Base-by-base conservation (phyloP, 2,113 vertebrate genomes). In the Lucifuga dentata region DNA sequence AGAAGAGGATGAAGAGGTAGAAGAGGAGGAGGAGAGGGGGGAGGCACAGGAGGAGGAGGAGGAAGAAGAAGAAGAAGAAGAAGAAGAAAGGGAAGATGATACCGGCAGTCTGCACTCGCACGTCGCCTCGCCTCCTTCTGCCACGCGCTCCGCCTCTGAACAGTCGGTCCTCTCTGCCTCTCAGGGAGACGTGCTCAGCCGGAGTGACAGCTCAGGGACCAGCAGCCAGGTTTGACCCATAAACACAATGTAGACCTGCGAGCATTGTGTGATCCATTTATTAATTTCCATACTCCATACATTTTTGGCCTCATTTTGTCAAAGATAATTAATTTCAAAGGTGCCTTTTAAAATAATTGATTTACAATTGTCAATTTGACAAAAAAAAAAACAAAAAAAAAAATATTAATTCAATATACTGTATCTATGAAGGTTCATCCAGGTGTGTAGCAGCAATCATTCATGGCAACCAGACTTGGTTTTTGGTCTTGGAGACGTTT, bases 121-220 rank as follows among this genome's bases (percentile, higher is more conserved):
- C 70, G 81, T 82, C 2, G 91, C 94, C 84, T 78, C 94, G 1
- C 94, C 94, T 0, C 91, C 93, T 57, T 89, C 91, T 19, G 84
- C 92, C 50, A 87, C 89, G 11, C 91, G 79, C 53, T 88, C 92
- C 71, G 75, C 92, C 68, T 94, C 91, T 7, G 93, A 95, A 62
- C 93, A 88, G 88, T 90, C 92, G 1, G 93, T 93, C 0, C 45
- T 92, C 80, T 93, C 95, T 1, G 93, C 91, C 62, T 93, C 94
- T 85, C 96, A 95, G 88, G 97, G 92, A 87, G 96, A 96, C 11
- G 83, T 90, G 36, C 85, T 90, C 76, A 93, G 73, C 81, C 91
- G 90, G 46, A 93, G 93, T 43, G 92, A 90, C 69, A 95, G 93
- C 92, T 90, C 94, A 81, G 95, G 93, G 75, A 94, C 89, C 73